Conservation (phyloP, 2,797 vertebrate species). For the Dallia pectoralis region DNA sequence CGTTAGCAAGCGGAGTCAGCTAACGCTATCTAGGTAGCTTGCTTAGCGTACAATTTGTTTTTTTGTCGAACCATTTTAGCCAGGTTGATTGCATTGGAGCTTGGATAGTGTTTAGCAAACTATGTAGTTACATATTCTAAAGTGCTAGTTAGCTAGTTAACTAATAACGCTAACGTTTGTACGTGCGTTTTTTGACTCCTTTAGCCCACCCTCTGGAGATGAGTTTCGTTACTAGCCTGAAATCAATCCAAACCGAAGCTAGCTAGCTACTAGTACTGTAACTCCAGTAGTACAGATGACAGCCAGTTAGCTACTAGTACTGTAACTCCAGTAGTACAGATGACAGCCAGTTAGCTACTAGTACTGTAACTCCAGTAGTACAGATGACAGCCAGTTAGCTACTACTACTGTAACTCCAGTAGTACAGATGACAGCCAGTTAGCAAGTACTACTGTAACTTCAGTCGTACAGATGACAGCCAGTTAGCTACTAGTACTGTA, state of each 20-base stretch:
- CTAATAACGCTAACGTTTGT: not conserved
- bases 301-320: not conserved
- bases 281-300: not conserved
- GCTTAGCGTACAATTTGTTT: not conserved
- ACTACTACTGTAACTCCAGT: not conserved
- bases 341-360: constrained; percentile 34
- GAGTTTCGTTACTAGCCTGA: not conserved
- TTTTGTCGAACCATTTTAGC: not conserved
- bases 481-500: constrained; percentile 24
- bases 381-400: constrained; percentile 35
- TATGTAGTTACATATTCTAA: not conserved
- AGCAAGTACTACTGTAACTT: constrained; percentile 4
- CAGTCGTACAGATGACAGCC: constrained; percentile 22
- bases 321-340: not conserved
- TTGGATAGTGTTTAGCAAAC: not conserved
- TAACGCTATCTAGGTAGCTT: constrained; percentile 14
- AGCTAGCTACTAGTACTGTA: constrained; percentile 24
- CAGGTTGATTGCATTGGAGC: not conserved
- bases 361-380: not conserved
- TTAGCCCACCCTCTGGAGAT: not conserved
- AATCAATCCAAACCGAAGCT: constrained; percentile 24
- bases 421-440: constrained; percentile 32
- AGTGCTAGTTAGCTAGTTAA: not conserved
- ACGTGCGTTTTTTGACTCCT: not conserved
- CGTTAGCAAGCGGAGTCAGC: not conserved